Evolutionary conservation across 2,888 invertebrate genomes (phyloP).

Genomic region (Allygus modestus): DNA sequence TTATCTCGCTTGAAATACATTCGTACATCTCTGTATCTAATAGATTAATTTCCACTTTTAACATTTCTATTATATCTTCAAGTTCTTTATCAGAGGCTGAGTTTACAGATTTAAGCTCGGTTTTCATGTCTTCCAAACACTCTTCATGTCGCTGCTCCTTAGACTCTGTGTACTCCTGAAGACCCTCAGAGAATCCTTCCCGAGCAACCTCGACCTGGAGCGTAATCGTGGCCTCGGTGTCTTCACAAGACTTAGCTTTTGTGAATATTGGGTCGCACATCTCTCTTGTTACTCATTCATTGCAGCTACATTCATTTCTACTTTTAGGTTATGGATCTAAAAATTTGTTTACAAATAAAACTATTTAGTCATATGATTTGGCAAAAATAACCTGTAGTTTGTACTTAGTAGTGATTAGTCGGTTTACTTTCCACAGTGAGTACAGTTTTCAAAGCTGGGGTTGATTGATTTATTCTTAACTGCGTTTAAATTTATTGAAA

Average conservation of each 20-base stretch:
- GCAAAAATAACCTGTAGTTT: too few species aligned
- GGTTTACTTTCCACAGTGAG: too few species aligned
- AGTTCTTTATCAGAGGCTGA: constrained; percentile 2
- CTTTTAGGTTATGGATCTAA: too few species aligned
- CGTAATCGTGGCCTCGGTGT: background rate
- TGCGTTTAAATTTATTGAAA: too few species aligned
- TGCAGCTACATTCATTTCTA: too few species aligned
- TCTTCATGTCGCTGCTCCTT: background rate
- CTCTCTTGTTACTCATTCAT: too few species aligned
- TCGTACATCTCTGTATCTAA: background rate
- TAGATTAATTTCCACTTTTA: background rate
- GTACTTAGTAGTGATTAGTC: too few species aligned
- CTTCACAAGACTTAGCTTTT: background rate
- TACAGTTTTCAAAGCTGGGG: too few species aligned
- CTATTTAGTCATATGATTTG: too few species aligned
- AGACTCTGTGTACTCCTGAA: background rate
- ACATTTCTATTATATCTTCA: background rate
- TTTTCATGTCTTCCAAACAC: background rate
- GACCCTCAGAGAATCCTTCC: background rate
- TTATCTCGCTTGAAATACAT: background rate
- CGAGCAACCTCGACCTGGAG: background rate
- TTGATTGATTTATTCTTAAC: too few species aligned
- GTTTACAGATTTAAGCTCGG: background rate
- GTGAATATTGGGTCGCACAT: constrained; percentile 29
- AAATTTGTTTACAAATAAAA: too few species aligned